phyloP scores from a whole-genome alignment of 23 tunicate species.

The Botrylloides violaceus region DNA sequence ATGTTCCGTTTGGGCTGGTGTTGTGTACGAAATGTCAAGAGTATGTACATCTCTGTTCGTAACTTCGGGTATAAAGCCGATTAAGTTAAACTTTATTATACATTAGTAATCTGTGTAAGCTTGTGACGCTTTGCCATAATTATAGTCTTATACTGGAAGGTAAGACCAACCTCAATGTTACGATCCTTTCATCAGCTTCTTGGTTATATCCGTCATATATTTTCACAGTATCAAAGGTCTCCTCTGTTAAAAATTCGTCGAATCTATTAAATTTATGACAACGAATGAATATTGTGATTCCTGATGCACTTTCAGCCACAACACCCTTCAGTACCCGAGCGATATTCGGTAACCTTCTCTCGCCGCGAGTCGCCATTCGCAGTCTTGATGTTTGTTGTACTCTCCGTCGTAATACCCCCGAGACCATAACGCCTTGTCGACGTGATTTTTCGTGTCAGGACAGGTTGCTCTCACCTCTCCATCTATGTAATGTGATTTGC shows the following conservation, averaged over 20 bases:
- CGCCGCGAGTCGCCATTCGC: conserved; percentile 67
- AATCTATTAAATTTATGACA: conserved; percentile 34
- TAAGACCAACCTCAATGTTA: conserved; percentile 60
- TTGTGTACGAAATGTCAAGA: too few species aligned
- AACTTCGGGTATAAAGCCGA: too few species aligned
- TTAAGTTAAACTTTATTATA: too few species aligned
- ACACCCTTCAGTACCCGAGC: not conserved
- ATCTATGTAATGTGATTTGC: not conserved
- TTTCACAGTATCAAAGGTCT: conserved; percentile 47
- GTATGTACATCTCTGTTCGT: too few species aligned
- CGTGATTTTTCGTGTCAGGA: conserved; percentile 37
- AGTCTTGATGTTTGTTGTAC: conserved; percentile 26
- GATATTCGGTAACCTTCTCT: conserved; percentile 36
- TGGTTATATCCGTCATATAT: conserved; percentile 52
- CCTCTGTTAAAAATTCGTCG: conserved; percentile 48
- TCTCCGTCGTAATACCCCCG: conserved; percentile 34
- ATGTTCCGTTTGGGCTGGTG: too few species aligned
- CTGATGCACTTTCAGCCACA: not conserved
- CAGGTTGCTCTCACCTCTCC: conserved; percentile 43
- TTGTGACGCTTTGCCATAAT: too few species aligned
- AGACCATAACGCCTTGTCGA: conserved; percentile 53
- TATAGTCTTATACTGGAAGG: too few species aligned
- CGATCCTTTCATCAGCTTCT: conserved; percentile 35
- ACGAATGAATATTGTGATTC: not conserved
- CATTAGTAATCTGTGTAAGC: too few species aligned